A percentile compares a stretch with the other conserved stretches of the same genome.
These are phyloP conservation scores for Prunella fulvescens DNA, from an alignment of 2,113 vertebrate genomes.

Conservation along the genomic window DNA sequence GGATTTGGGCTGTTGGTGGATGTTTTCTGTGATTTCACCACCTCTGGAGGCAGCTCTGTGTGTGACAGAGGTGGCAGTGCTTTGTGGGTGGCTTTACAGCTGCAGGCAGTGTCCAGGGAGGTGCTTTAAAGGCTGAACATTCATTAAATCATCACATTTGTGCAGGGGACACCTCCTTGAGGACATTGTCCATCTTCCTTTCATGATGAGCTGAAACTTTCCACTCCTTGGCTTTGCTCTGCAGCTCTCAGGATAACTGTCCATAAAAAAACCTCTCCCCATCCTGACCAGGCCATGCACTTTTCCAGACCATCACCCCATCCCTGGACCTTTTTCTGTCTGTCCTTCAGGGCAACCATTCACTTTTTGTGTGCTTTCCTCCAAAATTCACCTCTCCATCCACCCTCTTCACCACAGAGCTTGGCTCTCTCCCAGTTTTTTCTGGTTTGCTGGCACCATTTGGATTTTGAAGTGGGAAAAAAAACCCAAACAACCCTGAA, in stretches of 20 bases:
- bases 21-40: not conserved
- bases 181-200: not conserved
- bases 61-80: not conserved
- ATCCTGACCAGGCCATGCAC: not conserved
- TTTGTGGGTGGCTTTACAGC: not conserved
- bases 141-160: not conserved
- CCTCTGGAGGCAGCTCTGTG: not conserved
- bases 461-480: not conserved
- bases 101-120: not conserved
- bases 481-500: not conserved
- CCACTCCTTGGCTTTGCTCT: not conserved
- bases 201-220: not conserved
- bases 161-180: not conserved
- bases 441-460: not conserved
- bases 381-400: not conserved
- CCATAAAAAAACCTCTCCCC: not conserved
- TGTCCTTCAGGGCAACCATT: rapidly evolving
- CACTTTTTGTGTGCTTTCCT: not conserved
- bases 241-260: not conserved
- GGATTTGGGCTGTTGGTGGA: not conserved
- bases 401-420: not conserved
- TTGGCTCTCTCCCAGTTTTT: not conserved
- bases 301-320: not conserved
- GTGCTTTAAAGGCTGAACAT: not conserved
- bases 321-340: not conserved